Evolutionary conservation across 2,888 invertebrate species (phyloP).

Genomic region (Drosophila kokeensis): DNA sequence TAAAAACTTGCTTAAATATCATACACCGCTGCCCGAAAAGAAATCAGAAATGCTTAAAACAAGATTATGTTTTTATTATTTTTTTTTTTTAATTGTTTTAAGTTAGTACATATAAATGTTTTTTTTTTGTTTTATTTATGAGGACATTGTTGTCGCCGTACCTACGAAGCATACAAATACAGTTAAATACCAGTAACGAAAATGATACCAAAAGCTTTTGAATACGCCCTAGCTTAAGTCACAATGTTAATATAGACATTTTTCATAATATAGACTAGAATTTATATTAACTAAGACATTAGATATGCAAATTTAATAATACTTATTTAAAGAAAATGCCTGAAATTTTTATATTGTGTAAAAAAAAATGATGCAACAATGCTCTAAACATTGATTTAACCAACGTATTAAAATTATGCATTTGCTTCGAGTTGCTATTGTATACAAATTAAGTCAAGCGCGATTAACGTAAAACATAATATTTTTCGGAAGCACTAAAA

Average conservation of each 20-base stretch:
- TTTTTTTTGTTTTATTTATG: conserved; percentile 35
- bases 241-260: conserved; percentile 52
- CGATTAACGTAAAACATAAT: conserved; percentile 17
- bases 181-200: conserved; percentile 14
- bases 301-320: conserved; percentile 58
- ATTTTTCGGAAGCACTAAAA: background rate
- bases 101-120: conserved; percentile 28
- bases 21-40: conserved; percentile 6
- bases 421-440: conserved; percentile 45
- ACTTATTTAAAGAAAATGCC: conserved; percentile 34
- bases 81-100: conserved; percentile 11
- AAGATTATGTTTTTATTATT: background rate
- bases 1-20: conserved; percentile 8
- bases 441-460: conserved; percentile 50
- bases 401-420: conserved; percentile 5
- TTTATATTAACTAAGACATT: conserved; percentile 56
- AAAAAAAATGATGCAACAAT: conserved; percentile 41
- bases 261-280: conserved; percentile 61
- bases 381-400: conserved; percentile 56
- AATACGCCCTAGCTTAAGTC: conserved; percentile 56
- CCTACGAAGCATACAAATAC: conserved; percentile 63
- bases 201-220: conserved; percentile 33
- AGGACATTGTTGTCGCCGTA: conserved; percentile 82
- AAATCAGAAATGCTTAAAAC: conserved; percentile 20
- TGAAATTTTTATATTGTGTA: conserved; percentile 61